Conservation (phyloP, 1,140 invertebrate genomes). For the Mylabris phalerata region DNA sequence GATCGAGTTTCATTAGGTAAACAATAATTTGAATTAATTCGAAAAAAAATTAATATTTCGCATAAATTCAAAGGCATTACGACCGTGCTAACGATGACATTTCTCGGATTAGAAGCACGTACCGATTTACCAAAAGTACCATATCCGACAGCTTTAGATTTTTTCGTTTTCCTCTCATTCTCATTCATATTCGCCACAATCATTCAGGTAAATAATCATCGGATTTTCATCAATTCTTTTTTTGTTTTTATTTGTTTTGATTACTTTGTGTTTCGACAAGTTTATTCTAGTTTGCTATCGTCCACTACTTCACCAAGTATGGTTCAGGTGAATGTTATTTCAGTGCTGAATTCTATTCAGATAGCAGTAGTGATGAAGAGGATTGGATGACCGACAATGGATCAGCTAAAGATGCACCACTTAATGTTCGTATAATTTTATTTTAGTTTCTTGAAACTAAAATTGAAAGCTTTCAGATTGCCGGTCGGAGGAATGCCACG, state of each 20-base stretch:
- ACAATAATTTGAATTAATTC: conserved; percentile 5
- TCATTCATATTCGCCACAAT: conserved; percentile 84
- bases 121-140: conserved; percentile 81
- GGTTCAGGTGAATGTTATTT: conserved; percentile 82
- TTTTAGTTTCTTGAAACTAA: neutral
- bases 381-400: conserved; percentile 29
- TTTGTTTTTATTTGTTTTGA: neutral
- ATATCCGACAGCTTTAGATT: conserved; percentile 81
- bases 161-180: conserved; percentile 82
- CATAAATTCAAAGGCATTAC: conserved; percentile 59
- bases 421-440: neutral
- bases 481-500: neutral
- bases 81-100: conserved; percentile 84
- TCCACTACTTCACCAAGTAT: conserved; percentile 86
- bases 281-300: conserved; percentile 64
- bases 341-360: conserved; percentile 55
- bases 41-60: neutral
- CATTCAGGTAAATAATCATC: conserved; percentile 50
- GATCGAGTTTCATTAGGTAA: conserved; percentile 78
- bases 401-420: neutral
- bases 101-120: conserved; percentile 75
- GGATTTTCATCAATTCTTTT: neutral
- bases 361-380: conserved; percentile 53
- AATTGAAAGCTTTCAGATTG: neutral
- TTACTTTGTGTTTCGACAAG: neutral